phyloP scores from a whole-genome alignment of 2,797 vertebrate species.

The Emydoidea blandingii region DNA sequence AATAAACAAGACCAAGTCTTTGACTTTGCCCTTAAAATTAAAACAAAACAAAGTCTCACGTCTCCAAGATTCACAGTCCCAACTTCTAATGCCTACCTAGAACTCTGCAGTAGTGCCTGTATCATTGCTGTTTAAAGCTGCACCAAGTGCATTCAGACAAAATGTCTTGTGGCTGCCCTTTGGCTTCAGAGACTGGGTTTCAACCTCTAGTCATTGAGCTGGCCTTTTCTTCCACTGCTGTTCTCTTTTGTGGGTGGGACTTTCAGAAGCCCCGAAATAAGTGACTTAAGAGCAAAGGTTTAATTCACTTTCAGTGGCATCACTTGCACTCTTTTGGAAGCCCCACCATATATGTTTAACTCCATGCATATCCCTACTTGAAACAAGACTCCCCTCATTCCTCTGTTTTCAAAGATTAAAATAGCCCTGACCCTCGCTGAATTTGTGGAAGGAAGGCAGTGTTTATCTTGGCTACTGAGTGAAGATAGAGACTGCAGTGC shows the following conservation, averaged over 20 bases:
- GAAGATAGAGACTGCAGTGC: background rate
- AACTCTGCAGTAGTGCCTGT: too few species aligned
- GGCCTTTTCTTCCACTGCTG: background rate
- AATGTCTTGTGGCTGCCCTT: background rate
- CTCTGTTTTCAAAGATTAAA: background rate
- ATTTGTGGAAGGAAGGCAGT: background rate
- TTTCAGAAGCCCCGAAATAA: background rate
- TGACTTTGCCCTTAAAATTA: background rate
- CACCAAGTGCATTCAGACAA: background rate
- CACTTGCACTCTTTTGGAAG: accelerated
- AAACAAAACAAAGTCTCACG: background rate
- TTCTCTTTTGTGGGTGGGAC: background rate
- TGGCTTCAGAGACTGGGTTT: background rate
- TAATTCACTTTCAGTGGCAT: background rate
- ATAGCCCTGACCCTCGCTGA: background rate
- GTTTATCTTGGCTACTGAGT: background rate
- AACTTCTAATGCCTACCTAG: background rate
- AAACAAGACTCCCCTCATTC: background rate
- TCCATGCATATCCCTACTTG: background rate
- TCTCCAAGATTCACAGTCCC: background rate
- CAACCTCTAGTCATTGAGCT: conserved; percentile 29
- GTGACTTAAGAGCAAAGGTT: background rate
- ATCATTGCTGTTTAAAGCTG: background rate
- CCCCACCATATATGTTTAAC: background rate
- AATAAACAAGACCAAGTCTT: background rate